These are phyloP conservation scores for Chionomys nivalis DNA, from an alignment of 2,113 vertebrate species.

Conservation along the genomic window DNA sequence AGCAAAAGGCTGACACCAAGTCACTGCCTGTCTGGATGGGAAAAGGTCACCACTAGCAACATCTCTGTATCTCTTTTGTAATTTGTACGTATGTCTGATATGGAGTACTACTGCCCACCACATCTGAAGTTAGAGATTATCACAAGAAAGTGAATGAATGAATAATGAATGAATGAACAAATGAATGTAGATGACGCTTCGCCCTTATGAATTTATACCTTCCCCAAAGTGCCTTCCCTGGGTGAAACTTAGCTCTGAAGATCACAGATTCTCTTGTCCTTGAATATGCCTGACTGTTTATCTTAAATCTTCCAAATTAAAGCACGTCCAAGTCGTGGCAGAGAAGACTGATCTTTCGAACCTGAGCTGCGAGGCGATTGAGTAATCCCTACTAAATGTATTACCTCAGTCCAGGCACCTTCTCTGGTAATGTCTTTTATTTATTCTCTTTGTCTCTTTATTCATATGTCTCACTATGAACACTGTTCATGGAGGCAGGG, in stretches of 20 bases:
- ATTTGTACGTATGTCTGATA: not conserved
- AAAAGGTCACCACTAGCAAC: not conserved
- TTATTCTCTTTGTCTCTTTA: slow-evolving; percentile 12
- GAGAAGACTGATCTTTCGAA: not conserved
- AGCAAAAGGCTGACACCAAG: not conserved
- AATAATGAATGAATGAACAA: too few relatives aligned
- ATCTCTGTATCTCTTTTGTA: not conserved
- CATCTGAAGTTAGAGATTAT: not conserved
- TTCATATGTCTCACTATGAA: not conserved
- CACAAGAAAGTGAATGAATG: not conserved
- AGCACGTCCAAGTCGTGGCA: not conserved
- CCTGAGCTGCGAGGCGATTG: not conserved
- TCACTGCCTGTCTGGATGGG: not conserved
- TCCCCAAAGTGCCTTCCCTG: not conserved
- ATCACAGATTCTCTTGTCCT: not conserved
- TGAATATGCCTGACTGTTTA: not conserved
- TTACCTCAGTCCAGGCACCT: not conserved
- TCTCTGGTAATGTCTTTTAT: not conserved
- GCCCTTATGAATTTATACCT: not conserved
- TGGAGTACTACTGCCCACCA: not conserved
- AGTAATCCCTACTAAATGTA: not conserved
- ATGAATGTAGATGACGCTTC: not conserved
- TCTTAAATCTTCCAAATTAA: not conserved
- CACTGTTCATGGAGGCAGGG: not conserved
- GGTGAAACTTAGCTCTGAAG: not conserved